Percentiles rank a stretch among this genome's conserved stretches.
phyloP scores from a whole-genome alignment of 2,113 vertebrate species.

The Anser cygnoides region DNA sequence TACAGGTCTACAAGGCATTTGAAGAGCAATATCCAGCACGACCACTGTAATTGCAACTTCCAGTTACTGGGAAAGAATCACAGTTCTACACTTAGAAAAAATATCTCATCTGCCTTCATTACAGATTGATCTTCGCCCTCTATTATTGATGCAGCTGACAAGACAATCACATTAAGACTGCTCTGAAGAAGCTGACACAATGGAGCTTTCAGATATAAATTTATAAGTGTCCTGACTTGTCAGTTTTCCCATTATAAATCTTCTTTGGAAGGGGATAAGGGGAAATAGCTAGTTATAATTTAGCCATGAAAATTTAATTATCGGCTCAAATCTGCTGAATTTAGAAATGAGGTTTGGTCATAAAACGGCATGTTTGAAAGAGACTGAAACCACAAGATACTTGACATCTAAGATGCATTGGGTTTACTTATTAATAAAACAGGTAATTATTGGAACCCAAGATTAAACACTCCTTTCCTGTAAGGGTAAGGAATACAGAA shows the following conservation, averaged over 20 bases:
- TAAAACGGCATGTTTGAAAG: background rate
- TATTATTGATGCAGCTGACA: constrained; percentile 11
- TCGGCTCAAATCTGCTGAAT: background rate
- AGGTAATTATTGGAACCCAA: background rate
- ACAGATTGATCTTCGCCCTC: background rate
- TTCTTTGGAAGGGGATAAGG: background rate
- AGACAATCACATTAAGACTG: background rate
- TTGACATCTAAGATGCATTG: background rate
- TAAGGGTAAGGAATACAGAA: background rate
- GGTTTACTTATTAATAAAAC: background rate
- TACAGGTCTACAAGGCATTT: background rate
- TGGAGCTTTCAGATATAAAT: background rate
- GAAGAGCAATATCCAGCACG: background rate
- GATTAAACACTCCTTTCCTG: background rate
- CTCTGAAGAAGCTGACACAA: constrained; percentile 2
- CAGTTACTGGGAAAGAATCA: background rate
- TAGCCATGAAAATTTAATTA: constrained; percentile 26
- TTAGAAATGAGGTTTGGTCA: background rate
- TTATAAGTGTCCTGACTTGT: background rate
- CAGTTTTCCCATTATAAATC: constrained; percentile 7
- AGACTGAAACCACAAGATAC: background rate
- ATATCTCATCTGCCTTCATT: background rate
- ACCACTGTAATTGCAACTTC: background rate
- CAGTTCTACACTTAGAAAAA: background rate
- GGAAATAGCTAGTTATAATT: background rate